Evolutionary conservation across 2,113 vertebrate species (phyloP), one percentile per base, ranked within the genome.

Genomic region (Tyto alba): DNA sequence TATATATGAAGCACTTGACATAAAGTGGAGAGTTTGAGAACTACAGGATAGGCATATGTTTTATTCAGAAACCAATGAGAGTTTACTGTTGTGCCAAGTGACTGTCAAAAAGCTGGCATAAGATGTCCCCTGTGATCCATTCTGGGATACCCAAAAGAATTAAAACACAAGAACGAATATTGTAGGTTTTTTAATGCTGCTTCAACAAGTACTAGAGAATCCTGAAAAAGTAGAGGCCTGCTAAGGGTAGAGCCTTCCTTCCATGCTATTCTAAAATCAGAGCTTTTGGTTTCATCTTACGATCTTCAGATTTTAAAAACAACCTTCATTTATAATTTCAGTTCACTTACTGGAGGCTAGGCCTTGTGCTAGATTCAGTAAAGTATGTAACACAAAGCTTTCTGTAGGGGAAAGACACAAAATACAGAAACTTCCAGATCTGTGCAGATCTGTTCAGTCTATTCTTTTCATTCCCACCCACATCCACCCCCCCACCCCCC

Each of bases 41-140:
- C 60, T 84, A 73, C 62, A 69, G 27, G 53, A 71, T 63, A 59
- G 45, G 74, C 18, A 25, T 30, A 72, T 94, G 73, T 95, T 95
- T 98, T 95, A 95, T 96, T 97, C 93, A 95, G 48, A 94, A 78
- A 81, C 62, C 56, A 89, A 41, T 72, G 50, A 85, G 60, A 88
- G 73, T 81, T 89, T 72, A 73, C 60, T 77, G 52, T 67, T 90
- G 69, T 96, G 91, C 72, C 76, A 95, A 97, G n/a, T 89, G 50
- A 40, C 41, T 95, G 81, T 87, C 93, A 95, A 25, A 96, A 95
- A 94, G 29, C 34, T 96, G 95, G 82, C 74, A 79, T 62, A 78
- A 90, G 77, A 80, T 60, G 59, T 89, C 41, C 52, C 14, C 73
- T 88, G 75, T 68, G 81, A 87, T 78, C 76, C 86, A 76, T 92